Conservation (phyloP, 2,797 vertebrate species). For the Scyliorhinus canicula region DNA sequence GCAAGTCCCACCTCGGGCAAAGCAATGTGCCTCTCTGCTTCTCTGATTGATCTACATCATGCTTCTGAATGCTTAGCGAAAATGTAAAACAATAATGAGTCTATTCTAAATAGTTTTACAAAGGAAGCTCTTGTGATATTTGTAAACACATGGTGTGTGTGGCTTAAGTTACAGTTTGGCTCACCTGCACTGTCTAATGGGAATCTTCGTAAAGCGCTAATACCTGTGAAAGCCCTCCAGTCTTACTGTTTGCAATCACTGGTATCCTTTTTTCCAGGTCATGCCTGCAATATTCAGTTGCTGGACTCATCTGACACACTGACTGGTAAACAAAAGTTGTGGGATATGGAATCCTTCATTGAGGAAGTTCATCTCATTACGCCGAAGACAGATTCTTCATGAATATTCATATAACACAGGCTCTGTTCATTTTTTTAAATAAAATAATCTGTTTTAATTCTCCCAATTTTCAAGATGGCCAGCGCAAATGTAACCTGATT, state of each 20-base stretch:
- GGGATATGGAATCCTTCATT: slow-evolving; percentile 58
- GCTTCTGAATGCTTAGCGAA: neutral
- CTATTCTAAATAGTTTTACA: neutral
- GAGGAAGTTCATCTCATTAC: slow-evolving; percentile 54
- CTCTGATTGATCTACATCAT: neutral
- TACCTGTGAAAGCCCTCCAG: neutral
- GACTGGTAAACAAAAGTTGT: slow-evolving; percentile 47
- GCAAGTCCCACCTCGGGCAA: neutral
- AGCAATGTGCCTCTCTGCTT: neutral
- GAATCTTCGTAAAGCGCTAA: neutral
- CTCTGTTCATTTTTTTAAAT: neutral
- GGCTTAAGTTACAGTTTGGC: neutral
- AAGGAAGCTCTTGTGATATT: neutral
- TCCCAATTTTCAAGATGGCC: neutral
- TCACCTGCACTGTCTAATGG: neutral
- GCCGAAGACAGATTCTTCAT: slow-evolving; percentile 49
- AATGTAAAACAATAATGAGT: neutral
- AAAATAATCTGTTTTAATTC: neutral
- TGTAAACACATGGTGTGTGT: neutral
- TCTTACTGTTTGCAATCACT: neutral
- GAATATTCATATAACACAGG: slow-evolving; percentile 12
- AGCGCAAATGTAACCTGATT: neutral
- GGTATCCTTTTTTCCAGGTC: slow-evolving; percentile 49
- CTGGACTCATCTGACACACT: slow-evolving; percentile 52
- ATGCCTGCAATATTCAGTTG: slow-evolving; percentile 49